These are phyloP conservation scores for Vidua macroura DNA, from an alignment of 2,113 vertebrate genomes.

Conservation along the genomic window DNA sequence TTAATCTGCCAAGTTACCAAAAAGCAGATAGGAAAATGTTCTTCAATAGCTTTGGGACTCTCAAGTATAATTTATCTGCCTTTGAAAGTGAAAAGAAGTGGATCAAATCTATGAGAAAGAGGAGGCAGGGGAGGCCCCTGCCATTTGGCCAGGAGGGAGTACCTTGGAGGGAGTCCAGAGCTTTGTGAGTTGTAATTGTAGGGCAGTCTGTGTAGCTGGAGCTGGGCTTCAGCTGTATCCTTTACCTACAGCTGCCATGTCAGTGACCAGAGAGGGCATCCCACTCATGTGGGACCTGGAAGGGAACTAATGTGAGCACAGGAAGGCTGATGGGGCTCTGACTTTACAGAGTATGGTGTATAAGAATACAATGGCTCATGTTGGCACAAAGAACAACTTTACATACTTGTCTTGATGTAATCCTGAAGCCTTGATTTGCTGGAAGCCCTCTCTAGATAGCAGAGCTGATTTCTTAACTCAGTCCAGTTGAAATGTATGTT, in stretches of 20 bases:
- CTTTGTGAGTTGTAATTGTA: neutral
- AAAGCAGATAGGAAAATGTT: neutral
- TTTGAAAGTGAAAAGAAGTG: neutral
- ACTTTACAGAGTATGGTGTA: neutral
- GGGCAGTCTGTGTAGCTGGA: neutral
- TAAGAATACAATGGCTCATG: neutral
- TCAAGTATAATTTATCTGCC: neutral
- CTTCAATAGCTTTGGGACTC: neutral
- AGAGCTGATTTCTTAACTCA: neutral
- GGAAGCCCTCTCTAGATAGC: neutral
- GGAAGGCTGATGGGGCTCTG: neutral
- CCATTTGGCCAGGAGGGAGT: neutral
- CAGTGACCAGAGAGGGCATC: neutral
- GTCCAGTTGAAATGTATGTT: neutral
- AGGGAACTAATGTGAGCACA: neutral
- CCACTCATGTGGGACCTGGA: neutral
- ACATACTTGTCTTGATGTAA: neutral
- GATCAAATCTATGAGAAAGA: neutral
- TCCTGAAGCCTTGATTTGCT: neutral
- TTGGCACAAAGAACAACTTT: neutral
- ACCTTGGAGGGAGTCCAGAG: neutral
- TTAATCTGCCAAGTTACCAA: neutral
- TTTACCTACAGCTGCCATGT: accelerated
- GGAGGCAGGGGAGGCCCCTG: neutral
- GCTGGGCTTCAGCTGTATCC: neutral